These are phyloP conservation scores for Tyria jacobaeae DNA, from an alignment of 2,888 invertebrate genomes.

Conservation along the genomic window DNA sequence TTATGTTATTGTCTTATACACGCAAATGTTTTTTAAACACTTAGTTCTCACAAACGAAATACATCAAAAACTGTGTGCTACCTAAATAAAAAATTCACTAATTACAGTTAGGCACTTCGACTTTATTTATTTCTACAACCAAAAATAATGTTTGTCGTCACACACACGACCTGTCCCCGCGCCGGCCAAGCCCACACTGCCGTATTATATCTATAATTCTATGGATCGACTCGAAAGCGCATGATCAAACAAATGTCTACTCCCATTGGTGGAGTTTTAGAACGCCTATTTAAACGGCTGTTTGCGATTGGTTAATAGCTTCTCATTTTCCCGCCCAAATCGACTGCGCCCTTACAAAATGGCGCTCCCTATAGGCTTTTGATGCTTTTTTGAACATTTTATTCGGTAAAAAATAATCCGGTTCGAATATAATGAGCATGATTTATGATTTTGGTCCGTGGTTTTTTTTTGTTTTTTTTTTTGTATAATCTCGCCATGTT, in stretches of 20 bases:
- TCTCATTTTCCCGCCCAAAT: slow-evolving; percentile 79
- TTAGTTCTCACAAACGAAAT: slow-evolving; percentile 61
- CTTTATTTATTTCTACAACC: slow-evolving; percentile 64
- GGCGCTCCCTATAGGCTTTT: slow-evolving; percentile 84
- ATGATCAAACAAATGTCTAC: slow-evolving; percentile 70
- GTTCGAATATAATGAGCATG: slow-evolving; percentile 86
- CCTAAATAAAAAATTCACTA: slow-evolving; percentile 44
- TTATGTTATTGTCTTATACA: slow-evolving; percentile 30
- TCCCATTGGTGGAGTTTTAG: slow-evolving; percentile 67
- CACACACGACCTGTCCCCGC: slow-evolving; percentile 71
- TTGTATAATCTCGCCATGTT: slow-evolving; percentile 77
- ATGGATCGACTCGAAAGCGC: slow-evolving; percentile 83
- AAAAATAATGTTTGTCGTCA: slow-evolving; percentile 58
- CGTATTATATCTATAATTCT: slow-evolving; percentile 83
- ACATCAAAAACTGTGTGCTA: slow-evolving; percentile 62
- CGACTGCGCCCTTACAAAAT: slow-evolving; percentile 81
- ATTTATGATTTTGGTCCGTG: slow-evolving; percentile 84
- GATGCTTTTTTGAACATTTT: slow-evolving; percentile 85
- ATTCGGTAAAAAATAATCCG: slow-evolving; percentile 85
- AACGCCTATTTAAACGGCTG: slow-evolving; percentile 74
- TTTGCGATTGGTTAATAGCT: slow-evolving; percentile 66
- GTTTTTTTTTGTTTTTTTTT: slow-evolving; percentile 63
- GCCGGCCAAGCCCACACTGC: slow-evolving; percentile 83
- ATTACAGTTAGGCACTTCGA: slow-evolving; percentile 76
- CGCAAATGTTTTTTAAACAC: slow-evolving; percentile 41